Percentiles rank a stretch among this genome's conserved stretches.
These are phyloP conservation scores for Rhagoletis zephyria DNA, from an alignment of 1,140 invertebrate species.

Conservation along the genomic window DNA sequence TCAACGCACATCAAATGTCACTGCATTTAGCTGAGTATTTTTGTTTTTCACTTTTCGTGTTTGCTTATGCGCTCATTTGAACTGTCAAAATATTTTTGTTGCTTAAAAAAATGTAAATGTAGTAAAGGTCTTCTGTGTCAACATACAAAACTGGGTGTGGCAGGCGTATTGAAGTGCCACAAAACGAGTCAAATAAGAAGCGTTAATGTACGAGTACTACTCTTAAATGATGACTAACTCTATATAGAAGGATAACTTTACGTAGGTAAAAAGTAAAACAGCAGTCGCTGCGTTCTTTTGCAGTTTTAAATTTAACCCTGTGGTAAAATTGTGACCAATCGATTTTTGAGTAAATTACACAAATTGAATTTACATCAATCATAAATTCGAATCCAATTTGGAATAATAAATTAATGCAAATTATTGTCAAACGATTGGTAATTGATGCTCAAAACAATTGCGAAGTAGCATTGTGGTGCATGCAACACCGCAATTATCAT, in stretches of 20 bases:
- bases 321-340: too few relatives aligned
- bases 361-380: neutral
- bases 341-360: neutral
- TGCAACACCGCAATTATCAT: slow-evolving; percentile 23
- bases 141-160: neutral
- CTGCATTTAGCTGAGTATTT: slow-evolving; percentile 34
- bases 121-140: neutral
- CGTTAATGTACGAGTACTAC: neutral
- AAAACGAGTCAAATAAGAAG: neutral
- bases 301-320: too few relatives aligned
- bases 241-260: neutral
- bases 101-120: slow-evolving; percentile 41
- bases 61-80: slow-evolving; percentile 36
- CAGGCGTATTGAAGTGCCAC: slow-evolving; percentile 15
- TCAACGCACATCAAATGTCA: slow-evolving; percentile 47
- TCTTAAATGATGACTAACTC: neutral
- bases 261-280: neutral
- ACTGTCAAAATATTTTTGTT: slow-evolving; percentile 69
- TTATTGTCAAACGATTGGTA: slow-evolving; percentile 4
- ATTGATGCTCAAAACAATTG: slow-evolving; percentile 15
- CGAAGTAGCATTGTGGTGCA: neutral
- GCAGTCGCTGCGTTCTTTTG: too few relatives aligned
- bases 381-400: neutral
- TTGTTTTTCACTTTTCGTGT: slow-evolving; percentile 1
- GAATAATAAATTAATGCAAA: slow-evolving; percentile 12